Percentiles rank a stretch among this genome's conserved stretches.
These are phyloP conservation scores for Zaprionus taronus DNA, from an alignment of 1,140 invertebrate genomes.

Conservation along the genomic window DNA sequence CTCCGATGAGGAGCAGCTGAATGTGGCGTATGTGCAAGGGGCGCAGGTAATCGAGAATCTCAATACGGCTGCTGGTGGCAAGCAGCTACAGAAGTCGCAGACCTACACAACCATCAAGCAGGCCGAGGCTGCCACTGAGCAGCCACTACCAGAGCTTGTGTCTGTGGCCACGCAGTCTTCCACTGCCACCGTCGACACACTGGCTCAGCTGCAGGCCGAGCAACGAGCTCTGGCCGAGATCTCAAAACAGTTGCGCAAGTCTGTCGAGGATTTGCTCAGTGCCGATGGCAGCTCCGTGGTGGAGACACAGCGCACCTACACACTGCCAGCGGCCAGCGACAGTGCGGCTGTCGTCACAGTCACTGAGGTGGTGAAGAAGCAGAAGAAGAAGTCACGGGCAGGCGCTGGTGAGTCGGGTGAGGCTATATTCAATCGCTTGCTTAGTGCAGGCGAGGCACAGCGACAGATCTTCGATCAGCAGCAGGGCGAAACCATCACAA, in stretches of 20 bases:
- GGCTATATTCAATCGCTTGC: slow-evolving; percentile 71
- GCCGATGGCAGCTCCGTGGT: slow-evolving; percentile 58
- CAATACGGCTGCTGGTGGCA: slow-evolving; percentile 54
- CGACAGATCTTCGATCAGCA: slow-evolving; percentile 77
- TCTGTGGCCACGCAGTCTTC: background rate
- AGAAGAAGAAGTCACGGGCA: slow-evolving; percentile 42
- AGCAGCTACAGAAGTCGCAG: slow-evolving; percentile 79
- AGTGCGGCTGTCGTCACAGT: slow-evolving; percentile 63
- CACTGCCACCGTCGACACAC: slow-evolving; percentile 36
- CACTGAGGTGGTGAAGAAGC: slow-evolving; percentile 68
- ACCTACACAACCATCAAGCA: slow-evolving; percentile 77
- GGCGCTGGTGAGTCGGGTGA: slow-evolving; percentile 61
- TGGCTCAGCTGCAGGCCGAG: slow-evolving; percentile 77
- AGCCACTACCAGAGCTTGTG: background rate
- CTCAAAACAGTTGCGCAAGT: slow-evolving; percentile 81
- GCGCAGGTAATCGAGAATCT: slow-evolving; percentile 83
- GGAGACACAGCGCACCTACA: slow-evolving; percentile 58
- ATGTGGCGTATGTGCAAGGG: slow-evolving; percentile 73
- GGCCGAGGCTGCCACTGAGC: slow-evolving; percentile 26
- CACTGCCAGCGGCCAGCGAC: slow-evolving; percentile 56
- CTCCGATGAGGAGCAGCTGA: slow-evolving; percentile 68
- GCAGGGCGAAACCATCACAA: slow-evolving; percentile 77
- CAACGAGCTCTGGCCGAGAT: slow-evolving; percentile 80
- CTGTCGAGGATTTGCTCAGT: slow-evolving; percentile 74
- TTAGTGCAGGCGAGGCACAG: slow-evolving; percentile 59